Conservation (phyloP, 2,113 vertebrate species). For the Larimichthys crocea region DNA sequence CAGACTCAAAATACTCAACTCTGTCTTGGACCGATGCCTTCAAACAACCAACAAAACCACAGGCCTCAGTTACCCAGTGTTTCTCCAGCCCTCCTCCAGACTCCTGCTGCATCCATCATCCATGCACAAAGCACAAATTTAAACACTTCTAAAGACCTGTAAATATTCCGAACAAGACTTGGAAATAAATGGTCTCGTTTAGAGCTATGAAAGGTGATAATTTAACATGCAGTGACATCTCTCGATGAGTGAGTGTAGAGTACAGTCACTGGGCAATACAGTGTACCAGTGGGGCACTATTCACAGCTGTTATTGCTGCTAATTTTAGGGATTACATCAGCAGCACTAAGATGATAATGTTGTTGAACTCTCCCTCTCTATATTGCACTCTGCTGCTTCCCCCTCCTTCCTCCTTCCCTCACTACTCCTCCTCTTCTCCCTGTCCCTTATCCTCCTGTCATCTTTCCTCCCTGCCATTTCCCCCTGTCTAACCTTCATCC, state of each 20-base stretch:
- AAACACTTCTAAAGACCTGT: neutral
- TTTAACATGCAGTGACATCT: neutral
- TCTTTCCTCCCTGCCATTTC: slow-evolving; percentile 1
- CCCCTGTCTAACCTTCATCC: neutral
- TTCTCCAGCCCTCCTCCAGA: slow-evolving; percentile 4
- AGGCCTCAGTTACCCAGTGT: neutral
- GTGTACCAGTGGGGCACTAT: slow-evolving; percentile 64
- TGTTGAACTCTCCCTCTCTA: slow-evolving; percentile 65
- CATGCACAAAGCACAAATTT: neutral
- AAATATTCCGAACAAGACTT: neutral
- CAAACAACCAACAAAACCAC: slow-evolving; percentile 19
- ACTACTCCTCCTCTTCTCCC: slow-evolving; percentile 9
- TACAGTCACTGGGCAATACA: slow-evolving; percentile 31
- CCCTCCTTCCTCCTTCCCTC: slow-evolving; percentile 5
- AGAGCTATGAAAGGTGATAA: neutral
- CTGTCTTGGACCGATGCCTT: neutral
- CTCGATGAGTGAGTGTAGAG: neutral
- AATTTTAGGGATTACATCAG: slow-evolving; percentile 98
- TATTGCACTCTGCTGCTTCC: slow-evolving; percentile 30
- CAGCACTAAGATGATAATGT: slow-evolving; percentile 87
- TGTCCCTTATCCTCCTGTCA: neutral
- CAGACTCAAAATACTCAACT: slow-evolving; percentile 27
- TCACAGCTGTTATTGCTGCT: slow-evolving; percentile 86
- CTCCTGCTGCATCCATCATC: neutral
- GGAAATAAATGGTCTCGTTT: neutral